Evolutionary conservation across 2,888 invertebrate species (phyloP).

Genomic region (Ditula angustiorana): DNA sequence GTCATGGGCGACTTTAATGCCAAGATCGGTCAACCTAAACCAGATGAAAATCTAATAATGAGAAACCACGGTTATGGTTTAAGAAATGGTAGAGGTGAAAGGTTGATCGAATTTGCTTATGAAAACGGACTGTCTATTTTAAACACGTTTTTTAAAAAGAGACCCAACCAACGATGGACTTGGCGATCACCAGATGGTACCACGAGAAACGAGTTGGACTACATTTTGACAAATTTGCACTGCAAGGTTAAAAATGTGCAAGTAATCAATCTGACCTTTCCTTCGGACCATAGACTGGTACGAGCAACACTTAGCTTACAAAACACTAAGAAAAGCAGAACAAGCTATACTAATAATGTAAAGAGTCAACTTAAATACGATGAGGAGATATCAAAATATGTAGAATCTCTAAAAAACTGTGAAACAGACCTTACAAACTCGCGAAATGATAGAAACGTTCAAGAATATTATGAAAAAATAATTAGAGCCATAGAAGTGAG

Average conservation of each 20-base stretch:
- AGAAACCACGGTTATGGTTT: constrained; percentile 34
- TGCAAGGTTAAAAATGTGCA: constrained; percentile 4
- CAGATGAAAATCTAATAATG: constrained; percentile 24
- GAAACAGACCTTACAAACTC: too few relatives aligned
- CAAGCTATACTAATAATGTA: not conserved
- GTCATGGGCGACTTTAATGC: too few relatives aligned
- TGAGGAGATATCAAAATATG: too few relatives aligned
- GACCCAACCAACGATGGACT: constrained; percentile 27
- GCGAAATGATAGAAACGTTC: too few relatives aligned
- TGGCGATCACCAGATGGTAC: constrained; percentile 33
- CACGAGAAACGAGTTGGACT: constrained; percentile 34
- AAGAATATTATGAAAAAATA: too few relatives aligned
- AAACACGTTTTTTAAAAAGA: constrained; percentile 36
- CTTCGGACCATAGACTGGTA: constrained; percentile 11
- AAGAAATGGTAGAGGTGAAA: constrained; percentile 24
- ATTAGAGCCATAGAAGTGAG: too few relatives aligned
- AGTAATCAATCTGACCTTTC: not conserved
- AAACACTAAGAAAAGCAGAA: not conserved
- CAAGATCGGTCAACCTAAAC: constrained; percentile 24
- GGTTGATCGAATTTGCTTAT: constrained; percentile 15
- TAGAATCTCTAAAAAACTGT: too few relatives aligned
- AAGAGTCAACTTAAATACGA: too few relatives aligned
- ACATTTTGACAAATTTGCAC: constrained; percentile 6
- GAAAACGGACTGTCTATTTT: constrained; percentile 29
- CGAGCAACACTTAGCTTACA: constrained; percentile 7